These are phyloP conservation scores for Serilophus lunatus DNA, from an alignment of 2,113 vertebrate genomes.

Conservation along the genomic window DNA sequence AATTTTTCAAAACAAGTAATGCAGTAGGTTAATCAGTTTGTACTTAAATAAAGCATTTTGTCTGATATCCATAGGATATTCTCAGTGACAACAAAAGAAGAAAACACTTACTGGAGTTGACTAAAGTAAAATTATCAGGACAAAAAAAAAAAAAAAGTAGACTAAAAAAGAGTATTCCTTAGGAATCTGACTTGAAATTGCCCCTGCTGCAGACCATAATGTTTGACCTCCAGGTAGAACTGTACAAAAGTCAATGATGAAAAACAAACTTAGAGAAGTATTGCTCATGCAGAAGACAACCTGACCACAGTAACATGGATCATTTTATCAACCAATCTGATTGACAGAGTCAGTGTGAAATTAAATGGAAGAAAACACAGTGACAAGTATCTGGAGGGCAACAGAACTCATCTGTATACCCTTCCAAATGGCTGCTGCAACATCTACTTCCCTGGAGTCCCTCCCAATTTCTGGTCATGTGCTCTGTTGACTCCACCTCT, in stretches of 20 bases:
- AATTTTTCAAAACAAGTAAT: background rate
- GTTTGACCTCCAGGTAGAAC: background rate
- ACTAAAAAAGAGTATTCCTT: background rate
- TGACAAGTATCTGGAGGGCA: background rate
- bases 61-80: background rate
- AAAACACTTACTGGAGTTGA: background rate
- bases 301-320: background rate
- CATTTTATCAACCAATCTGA: background rate
- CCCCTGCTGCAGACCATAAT: background rate
- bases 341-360: background rate
- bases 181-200: background rate
- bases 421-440: rapidly evolving
- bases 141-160: background rate
- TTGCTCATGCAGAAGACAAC: background rate
- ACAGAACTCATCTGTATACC: background rate
- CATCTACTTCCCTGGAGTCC: background rate
- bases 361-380: background rate
- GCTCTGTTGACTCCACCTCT: background rate
- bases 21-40: background rate
- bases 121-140: background rate
- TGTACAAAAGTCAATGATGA: background rate
- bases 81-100: background rate
- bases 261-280: background rate
- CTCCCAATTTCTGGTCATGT: background rate
- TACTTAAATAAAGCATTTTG: background rate